Base-by-base conservation (phyloP, 1,140 invertebrate species). In the Drosophila ercepeae region DNA sequence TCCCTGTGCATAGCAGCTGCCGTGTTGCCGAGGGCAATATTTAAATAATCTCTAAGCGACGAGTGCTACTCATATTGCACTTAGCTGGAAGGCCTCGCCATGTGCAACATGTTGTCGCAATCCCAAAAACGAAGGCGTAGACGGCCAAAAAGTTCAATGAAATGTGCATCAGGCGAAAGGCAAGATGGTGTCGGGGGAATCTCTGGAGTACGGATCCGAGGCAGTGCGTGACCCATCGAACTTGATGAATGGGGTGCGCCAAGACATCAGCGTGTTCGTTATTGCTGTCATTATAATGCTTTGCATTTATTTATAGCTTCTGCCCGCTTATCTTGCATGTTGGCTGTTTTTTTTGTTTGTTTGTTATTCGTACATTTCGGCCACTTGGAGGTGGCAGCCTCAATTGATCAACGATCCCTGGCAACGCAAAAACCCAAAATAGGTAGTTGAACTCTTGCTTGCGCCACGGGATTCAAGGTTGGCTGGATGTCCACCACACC, bases 221-320 rank as follows among this genome's bases (percentile, higher is more conserved):
- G 60, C 63, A 54, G 61, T 74, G 71, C 61, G 78, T 60, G 67
- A 64, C 72, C 36, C 81, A 76, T 67, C 76, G 82, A 88, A 77
- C 46, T 59, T 86, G 82, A 86, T 86, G 81, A 86, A 86, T 86
- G 81, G 81, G 81, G 81, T 81, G 81, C 79, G 81, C 81, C 81
- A 50, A 73, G 73, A 64, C 81, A 81, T 88, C 81, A 74, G 84
- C 45, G 39, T 67, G 32, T 81, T 74, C 81, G 84, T 86, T 88
- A 86, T 86, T 88, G 81, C 82, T 82, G 82, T 88, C 81, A 86
- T 86, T 88, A 86, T 86, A 84, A 81, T 73, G 77, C 58, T 58
- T 86, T 69, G 54, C 58, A 64, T 71, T 76, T 84, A 88, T 84
- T 84, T 84, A 84, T 84, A 88, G 76, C 78, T 39, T 39, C 60